Percentiles rank a stretch among this genome's conserved stretches.
Conservation (phyloP, 1,140 invertebrate species). For the Odontomachus brunneus region DNA sequence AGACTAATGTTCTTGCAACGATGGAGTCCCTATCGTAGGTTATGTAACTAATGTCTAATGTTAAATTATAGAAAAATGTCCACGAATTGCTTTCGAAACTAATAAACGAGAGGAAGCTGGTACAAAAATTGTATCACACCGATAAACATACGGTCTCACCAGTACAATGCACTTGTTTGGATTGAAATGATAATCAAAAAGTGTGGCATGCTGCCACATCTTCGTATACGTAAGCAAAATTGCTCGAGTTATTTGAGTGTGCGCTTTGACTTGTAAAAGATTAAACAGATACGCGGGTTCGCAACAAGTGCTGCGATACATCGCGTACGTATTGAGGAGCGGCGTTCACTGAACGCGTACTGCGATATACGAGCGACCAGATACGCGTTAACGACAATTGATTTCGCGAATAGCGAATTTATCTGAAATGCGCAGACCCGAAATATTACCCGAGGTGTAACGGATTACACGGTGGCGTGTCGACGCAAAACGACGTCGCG, state of each 20-base stretch:
- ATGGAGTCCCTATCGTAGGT: too few species aligned
- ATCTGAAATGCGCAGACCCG: not conserved
- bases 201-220: too few species aligned
- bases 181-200: not conserved
- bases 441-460: too few species aligned
- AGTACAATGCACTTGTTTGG: not conserved
- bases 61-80: too few species aligned
- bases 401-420: conserved; percentile 5
- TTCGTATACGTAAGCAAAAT: not conserved
- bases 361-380: not conserved
- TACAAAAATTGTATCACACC: not conserved
- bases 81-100: too few species aligned
- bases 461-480: too few species aligned
- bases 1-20: too few species aligned
- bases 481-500: too few species aligned
- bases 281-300: not conserved
- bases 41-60: too few species aligned
- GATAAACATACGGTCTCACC: not conserved
- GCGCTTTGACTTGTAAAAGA: not conserved
- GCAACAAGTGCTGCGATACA: not conserved
- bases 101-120: not conserved
- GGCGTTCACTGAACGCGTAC: not conserved
- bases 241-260: too few species aligned
- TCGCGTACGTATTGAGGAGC: not conserved
- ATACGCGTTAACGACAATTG: conserved; percentile 13